phyloP scores from a whole-genome alignment of 2,113 vertebrate genomes.

The Origma solitaria region DNA sequence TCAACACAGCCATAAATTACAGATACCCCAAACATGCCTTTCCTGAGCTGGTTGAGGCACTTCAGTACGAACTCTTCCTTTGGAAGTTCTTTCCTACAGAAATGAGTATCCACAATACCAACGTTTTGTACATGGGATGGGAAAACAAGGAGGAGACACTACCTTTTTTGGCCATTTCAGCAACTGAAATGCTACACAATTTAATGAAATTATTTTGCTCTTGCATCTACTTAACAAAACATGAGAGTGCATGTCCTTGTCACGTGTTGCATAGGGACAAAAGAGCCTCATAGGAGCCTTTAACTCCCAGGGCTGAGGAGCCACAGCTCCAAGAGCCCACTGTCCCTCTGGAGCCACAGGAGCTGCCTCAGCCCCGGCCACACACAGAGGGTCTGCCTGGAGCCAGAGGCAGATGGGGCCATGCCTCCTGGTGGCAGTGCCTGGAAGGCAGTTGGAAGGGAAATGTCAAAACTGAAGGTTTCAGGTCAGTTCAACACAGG shows the following conservation, averaged over 20 bases:
- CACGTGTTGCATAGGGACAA: fast-evolving
- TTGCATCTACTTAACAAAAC: not conserved
- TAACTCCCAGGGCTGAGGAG: not conserved
- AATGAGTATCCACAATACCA: fast-evolving
- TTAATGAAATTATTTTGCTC: not conserved
- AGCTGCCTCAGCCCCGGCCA: fast-evolving
- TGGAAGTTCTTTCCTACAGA: not conserved
- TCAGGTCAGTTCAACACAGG: not conserved
- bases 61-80: not conserved
- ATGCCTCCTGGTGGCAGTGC: not conserved
- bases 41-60: not conserved
- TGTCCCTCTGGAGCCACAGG: not conserved
- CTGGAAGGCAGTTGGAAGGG: not conserved
- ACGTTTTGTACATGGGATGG: not conserved
- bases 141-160: not conserved
- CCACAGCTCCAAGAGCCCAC: not conserved
- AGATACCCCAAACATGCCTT: not conserved
- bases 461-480: not conserved
- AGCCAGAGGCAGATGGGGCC: not conserved
- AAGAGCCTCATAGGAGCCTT: not conserved
- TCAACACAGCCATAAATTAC: not conserved
- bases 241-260: fast-evolving
- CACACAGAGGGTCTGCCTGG: fast-evolving
- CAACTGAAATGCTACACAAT: not conserved
- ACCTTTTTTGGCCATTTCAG: not conserved